Conservation (phyloP, 2,888 invertebrate genomes). For the Lasioglossum figueresi region DNA sequence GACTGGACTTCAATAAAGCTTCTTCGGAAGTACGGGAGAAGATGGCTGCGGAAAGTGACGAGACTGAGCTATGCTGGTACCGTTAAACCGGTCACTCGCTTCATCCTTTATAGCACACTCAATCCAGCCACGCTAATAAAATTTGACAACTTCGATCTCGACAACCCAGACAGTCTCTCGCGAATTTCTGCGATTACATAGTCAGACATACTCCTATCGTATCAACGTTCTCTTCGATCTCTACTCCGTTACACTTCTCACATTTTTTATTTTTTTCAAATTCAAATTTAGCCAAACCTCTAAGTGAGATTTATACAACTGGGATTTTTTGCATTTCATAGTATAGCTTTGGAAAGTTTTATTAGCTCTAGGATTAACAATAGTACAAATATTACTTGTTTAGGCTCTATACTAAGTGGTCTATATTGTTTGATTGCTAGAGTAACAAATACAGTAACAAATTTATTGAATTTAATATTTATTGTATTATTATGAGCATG, state of each 20-base stretch:
- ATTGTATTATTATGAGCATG: neutral
- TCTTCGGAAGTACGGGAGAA: conserved; percentile 65
- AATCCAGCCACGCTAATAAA: conserved; percentile 61
- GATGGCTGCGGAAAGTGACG: conserved; percentile 67
- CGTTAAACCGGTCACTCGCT: conserved; percentile 62
- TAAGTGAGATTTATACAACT: no score
- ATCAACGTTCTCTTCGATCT: neutral
- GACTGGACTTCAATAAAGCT: conserved; percentile 78
- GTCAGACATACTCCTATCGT: neutral
- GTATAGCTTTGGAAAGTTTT: neutral
- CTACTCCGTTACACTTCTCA: neutral
- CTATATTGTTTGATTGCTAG: neutral
- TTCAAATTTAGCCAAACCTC: no score
- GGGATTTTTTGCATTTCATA: neutral
- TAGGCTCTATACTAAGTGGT: neutral
- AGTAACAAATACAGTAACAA: no score
- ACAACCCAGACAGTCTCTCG: neutral
- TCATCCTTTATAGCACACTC: conserved; percentile 56
- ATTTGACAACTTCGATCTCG: conserved; percentile 59
- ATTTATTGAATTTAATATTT: neutral
- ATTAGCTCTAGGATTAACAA: neutral
- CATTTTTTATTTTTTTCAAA: neutral
- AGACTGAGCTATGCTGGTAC: conserved; percentile 51
- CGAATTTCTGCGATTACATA: conserved; percentile 16
- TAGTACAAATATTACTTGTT: neutral